phyloP scores from a whole-genome alignment of 2,797 vertebrate species.

The Vespertilio murinus region DNA sequence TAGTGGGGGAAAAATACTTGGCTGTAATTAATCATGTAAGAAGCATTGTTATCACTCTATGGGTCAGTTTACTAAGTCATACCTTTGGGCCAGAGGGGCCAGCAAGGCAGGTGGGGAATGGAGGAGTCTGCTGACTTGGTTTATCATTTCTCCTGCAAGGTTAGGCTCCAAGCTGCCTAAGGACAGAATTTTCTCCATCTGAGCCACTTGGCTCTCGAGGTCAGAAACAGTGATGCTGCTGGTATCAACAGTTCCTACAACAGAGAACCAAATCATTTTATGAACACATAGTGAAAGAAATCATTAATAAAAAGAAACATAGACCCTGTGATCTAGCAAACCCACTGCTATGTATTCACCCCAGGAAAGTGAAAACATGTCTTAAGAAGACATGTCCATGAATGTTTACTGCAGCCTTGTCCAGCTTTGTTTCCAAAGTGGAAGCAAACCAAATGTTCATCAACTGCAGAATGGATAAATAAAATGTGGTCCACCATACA shows the following conservation, averaged over 20 bases:
- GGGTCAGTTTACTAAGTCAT: constrained; percentile 32
- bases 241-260: constrained; percentile 70
- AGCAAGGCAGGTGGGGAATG: constrained; percentile 79
- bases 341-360: background rate
- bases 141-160: constrained; percentile 83
- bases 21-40: constrained; percentile 2
- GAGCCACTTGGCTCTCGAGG: constrained; percentile 81
- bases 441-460: constrained; percentile 3
- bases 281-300: constrained; percentile 40
- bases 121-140: constrained; percentile 88
- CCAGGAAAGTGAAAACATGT: constrained; percentile 26
- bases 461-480: constrained; percentile 2
- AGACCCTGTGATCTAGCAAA: background rate
- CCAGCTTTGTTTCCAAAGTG: constrained; percentile 27
- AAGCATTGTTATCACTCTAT: background rate
- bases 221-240: constrained; percentile 60
- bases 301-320: constrained; percentile 44
- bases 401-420: constrained; percentile 10
- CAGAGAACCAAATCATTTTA: constrained; percentile 60
- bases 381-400: constrained; percentile 46
- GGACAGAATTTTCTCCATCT: constrained; percentile 82
- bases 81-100: constrained; percentile 89
- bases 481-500: background rate
- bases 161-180: constrained; percentile 79
- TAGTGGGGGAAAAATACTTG: background rate